Conservation (phyloP, 2,888 invertebrate genomes). For the Beris chalybata region DNA sequence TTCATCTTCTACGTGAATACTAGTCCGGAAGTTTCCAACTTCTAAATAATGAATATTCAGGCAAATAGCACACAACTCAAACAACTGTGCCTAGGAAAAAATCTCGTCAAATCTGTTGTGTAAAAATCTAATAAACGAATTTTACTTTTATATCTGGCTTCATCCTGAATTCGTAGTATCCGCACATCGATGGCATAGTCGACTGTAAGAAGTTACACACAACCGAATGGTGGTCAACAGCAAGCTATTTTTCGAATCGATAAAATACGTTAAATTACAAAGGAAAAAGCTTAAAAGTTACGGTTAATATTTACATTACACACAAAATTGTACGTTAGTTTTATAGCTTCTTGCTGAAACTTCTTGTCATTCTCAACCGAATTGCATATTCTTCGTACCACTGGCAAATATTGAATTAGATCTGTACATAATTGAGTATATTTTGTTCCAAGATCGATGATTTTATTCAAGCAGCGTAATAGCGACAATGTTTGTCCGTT, state of each 20-base stretch:
- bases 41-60: conserved; percentile 48
- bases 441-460: conserved; percentile 45
- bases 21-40: conserved; percentile 45
- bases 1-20: conserved; percentile 42
- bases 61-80: conserved; percentile 44
- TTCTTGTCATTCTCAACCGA: background rate
- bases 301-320: conserved; percentile 10
- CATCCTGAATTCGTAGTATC: conserved; percentile 46
- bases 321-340: conserved; percentile 13
- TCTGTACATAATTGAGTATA: conserved; percentile 48
- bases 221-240: conserved; percentile 16
- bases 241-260: conserved; percentile 8
- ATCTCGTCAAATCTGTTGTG: background rate
- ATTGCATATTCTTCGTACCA: conserved; percentile 9
- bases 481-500: conserved; percentile 32
- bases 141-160: conserved; percentile 46
- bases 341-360: conserved; percentile 23
- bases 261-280: background rate
- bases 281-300: background rate
- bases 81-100: conserved; percentile 44
- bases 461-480: conserved; percentile 47
- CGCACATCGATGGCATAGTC: conserved; percentile 10
- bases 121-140: background rate
- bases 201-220: conserved; percentile 11
- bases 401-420: conserved; percentile 46